Evolutionary conservation across 2,113 vertebrate genomes (phyloP).

Genomic region (Columbina picui): DNA sequence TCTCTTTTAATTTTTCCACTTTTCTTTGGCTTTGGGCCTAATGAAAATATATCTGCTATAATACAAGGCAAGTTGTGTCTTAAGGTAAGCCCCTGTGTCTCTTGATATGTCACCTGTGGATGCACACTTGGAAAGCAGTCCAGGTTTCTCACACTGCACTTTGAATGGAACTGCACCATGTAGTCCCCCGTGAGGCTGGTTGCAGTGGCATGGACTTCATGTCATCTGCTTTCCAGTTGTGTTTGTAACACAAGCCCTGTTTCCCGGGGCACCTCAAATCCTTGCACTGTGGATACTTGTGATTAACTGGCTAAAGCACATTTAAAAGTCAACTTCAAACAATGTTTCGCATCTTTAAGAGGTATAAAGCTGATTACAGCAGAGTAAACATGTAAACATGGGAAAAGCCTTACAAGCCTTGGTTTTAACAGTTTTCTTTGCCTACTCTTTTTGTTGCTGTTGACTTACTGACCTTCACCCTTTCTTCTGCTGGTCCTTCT

Average conservation of each 20-base stretch:
- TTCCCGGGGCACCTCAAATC: neutral
- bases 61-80: neutral
- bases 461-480: neutral
- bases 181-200: neutral
- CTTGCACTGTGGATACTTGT: neutral
- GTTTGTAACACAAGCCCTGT: neutral
- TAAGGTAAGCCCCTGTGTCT: neutral
- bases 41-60: neutral
- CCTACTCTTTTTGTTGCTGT: neutral
- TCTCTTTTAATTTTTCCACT: neutral
- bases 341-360: neutral
- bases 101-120: neutral
- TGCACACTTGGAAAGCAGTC: neutral
- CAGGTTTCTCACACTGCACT: neutral
- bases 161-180: neutral
- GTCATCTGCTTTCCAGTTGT: neutral
- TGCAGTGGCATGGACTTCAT: accelerated
- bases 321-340: neutral
- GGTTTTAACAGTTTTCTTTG: neutral
- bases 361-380: neutral
- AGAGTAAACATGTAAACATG: neutral
- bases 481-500: neutral
- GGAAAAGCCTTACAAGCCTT: neutral
- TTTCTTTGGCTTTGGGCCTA: neutral
- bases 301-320: neutral